Percentiles rank a stretch among this genome's conserved stretches.
These are phyloP conservation scores for Lasioglossum pauxillum DNA, from an alignment of 2,888 invertebrate genomes.

Conservation along the genomic window DNA sequence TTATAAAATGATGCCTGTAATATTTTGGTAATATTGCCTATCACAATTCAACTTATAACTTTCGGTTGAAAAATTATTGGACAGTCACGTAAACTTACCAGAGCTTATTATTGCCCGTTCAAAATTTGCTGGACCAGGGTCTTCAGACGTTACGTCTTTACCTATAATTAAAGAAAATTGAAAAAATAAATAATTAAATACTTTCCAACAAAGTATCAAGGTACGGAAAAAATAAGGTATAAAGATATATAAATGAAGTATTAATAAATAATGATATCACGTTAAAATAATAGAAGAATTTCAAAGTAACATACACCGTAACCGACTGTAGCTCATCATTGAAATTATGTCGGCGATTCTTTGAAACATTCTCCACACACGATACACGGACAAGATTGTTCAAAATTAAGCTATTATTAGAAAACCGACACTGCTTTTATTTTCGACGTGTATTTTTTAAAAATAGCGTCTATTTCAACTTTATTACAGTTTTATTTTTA, in stretches of 20 bases:
- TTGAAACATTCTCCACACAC: constrained; percentile 56
- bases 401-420: background rate
- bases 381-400: background rate
- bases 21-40: background rate
- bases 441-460: background rate
- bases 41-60: background rate
- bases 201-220: background rate
- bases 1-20: background rate
- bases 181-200: background rate
- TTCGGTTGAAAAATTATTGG: background rate
- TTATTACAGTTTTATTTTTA: background rate
- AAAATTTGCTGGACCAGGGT: constrained; percentile 77
- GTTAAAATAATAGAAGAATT: background rate
- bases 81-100: constrained; percentile 64
- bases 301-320: constrained; percentile 43
- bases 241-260: too few relatives aligned
- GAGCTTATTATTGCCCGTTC: constrained; percentile 78
- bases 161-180: constrained; percentile 65
- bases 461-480: background rate
- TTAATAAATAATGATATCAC: background rate
- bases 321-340: constrained; percentile 45
- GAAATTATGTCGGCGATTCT: constrained; percentile 49
- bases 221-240: background rate
- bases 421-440: background rate
- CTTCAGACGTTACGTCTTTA: constrained; percentile 74